Percentiles rank a stretch among this genome's conserved stretches.
These are phyloP conservation scores for Drosophila putrida DNA, from an alignment of 2,888 invertebrate genomes.

Conservation along the genomic window DNA sequence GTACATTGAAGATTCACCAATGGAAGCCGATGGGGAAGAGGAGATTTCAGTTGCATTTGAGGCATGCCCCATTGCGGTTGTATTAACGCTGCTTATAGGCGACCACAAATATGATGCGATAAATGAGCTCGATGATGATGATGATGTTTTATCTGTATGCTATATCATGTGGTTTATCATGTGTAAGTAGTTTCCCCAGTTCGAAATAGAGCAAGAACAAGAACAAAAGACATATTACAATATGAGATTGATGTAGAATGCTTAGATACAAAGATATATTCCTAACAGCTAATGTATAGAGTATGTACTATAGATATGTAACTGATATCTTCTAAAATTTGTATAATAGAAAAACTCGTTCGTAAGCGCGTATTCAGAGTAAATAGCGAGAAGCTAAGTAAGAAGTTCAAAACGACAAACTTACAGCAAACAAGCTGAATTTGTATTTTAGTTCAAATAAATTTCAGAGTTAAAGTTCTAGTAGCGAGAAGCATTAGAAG, in stretches of 20 bases:
- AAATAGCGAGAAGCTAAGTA: too few species aligned
- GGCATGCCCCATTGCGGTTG: slow-evolving; percentile 32
- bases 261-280: slow-evolving; percentile 3
- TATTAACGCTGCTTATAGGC: slow-evolving; percentile 50
- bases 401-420: too few species aligned
- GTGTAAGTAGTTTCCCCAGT: slow-evolving; percentile 16
- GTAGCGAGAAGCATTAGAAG: slow-evolving; percentile 1
- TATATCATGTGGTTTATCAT: slow-evolving; percentile 25
- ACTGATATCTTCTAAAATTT: background rate
- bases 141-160: slow-evolving; percentile 68
- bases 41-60: slow-evolving; percentile 37
- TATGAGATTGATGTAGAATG: slow-evolving; percentile 20
- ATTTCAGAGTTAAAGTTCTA: too few species aligned
- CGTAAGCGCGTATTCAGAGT: too few species aligned
- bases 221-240: slow-evolving; percentile 29
- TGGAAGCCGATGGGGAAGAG: slow-evolving; percentile 22
- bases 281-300: background rate
- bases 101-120: slow-evolving; percentile 73
- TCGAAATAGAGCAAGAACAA: slow-evolving; percentile 52
- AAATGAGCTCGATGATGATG: slow-evolving; percentile 53
- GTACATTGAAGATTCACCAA: slow-evolving; percentile 28
- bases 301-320: background rate
- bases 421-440: too few species aligned
- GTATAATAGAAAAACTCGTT: too few species aligned
- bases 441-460: too few species aligned